Percentiles rank a stretch among this genome's conserved stretches.
Conservation (phyloP, 2,113 vertebrate genomes). For the Scatophagus argus region DNA sequence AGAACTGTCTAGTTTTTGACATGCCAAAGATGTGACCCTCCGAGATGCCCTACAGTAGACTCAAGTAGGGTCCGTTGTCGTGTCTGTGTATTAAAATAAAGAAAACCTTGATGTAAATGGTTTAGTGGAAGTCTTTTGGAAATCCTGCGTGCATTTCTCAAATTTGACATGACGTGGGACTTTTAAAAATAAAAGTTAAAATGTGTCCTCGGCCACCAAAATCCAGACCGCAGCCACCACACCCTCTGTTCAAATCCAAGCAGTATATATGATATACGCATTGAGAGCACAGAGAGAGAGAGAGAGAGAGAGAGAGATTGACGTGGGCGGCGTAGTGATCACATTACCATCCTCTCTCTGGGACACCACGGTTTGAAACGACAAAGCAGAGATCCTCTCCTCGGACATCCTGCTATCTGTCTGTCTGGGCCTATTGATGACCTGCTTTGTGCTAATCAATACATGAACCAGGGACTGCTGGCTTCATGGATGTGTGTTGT, state of each 20-base stretch:
- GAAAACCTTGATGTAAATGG: neutral
- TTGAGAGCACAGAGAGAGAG: neutral
- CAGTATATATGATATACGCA: neutral
- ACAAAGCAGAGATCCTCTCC: conserved; percentile 33
- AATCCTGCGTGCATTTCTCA: neutral
- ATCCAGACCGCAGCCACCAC: conserved; percentile 2
- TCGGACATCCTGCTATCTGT: conserved; percentile 66
- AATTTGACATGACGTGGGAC: too few species aligned
- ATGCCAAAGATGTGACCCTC: neutral
- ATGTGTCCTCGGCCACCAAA: neutral
- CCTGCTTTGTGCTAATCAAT: conserved; percentile 65
- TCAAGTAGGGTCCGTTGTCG: neutral
- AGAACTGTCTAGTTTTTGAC: neutral
- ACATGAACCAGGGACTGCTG: conserved; percentile 38
- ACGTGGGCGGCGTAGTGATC: conserved; percentile 31
- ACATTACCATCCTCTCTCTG: conserved; percentile 39
- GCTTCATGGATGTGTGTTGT: conserved; percentile 12
- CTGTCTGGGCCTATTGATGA: conserved; percentile 65
- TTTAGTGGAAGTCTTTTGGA: neutral
- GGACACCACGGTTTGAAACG: conserved; percentile 23
- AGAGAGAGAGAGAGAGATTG: conserved; percentile 16
- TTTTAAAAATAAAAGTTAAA: too few species aligned
- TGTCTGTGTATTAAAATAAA: neutral
- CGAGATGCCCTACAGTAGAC: neutral
- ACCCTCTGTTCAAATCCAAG: conserved; percentile 8